These are phyloP conservation scores for Eurytoma adleriae DNA, from an alignment of 2,888 invertebrate species.

Conservation along the genomic window DNA sequence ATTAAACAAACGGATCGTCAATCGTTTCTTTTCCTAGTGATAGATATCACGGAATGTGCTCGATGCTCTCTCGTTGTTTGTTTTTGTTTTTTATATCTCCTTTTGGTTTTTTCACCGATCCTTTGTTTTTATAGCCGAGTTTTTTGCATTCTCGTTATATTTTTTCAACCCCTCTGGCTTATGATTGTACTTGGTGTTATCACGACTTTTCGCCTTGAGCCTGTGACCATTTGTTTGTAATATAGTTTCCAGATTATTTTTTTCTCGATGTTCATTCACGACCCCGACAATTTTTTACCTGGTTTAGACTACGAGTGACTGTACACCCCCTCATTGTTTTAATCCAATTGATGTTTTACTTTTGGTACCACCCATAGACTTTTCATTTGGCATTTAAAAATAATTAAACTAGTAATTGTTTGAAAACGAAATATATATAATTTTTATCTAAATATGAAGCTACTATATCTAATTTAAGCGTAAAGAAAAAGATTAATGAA, in stretches of 20 bases:
- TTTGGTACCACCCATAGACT: too few species aligned
- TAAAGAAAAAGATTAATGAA: too few species aligned
- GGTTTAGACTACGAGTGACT: too few species aligned
- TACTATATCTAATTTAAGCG: too few species aligned
- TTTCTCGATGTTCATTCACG: neutral
- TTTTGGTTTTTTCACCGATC: conserved; percentile 14
- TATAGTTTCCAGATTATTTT: neutral
- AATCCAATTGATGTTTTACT: too few species aligned
- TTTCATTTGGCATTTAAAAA: too few species aligned
- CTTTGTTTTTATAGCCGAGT: conserved; percentile 6
- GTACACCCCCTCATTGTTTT: too few species aligned
- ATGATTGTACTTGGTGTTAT: conserved; percentile 12
- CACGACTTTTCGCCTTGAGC: neutral
- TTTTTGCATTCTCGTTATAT: neutral
- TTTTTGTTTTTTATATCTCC: conserved; percentile 19
- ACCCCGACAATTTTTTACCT: too few species aligned
- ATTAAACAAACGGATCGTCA: conserved; percentile 68
- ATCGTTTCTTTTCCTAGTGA: conserved; percentile 60
- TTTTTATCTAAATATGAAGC: too few species aligned
- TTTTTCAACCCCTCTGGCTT: neutral
- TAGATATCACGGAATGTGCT: conserved; percentile 64
- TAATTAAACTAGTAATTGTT: too few species aligned
- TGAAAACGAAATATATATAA: too few species aligned
- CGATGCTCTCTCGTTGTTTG: conserved; percentile 48
- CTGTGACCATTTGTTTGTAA: neutral